Evolutionary conservation across 2,888 invertebrate species (phyloP).

Genomic region (Polyommatus icarus): DNA sequence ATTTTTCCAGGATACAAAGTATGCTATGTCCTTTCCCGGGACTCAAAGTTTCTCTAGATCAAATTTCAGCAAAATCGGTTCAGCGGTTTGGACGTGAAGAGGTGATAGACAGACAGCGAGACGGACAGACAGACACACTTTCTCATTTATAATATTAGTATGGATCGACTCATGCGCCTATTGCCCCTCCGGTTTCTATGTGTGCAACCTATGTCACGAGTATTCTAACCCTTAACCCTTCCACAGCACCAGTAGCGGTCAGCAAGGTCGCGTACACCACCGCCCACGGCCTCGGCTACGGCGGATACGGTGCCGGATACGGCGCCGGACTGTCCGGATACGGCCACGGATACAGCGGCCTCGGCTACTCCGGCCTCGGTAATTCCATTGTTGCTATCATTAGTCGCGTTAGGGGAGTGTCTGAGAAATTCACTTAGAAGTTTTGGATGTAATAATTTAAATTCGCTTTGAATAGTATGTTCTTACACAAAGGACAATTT

Average conservation of each 20-base stretch:
- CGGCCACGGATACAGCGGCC: constrained; percentile 43
- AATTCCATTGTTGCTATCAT: constrained; percentile 22
- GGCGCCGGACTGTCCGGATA: constrained; percentile 44
- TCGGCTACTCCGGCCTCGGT: constrained; percentile 40
- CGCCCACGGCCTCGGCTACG: constrained; percentile 39
- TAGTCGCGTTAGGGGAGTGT: background rate
- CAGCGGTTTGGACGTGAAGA: too few species aligned
- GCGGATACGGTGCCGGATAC: constrained; percentile 47
- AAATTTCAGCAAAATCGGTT: too few species aligned
- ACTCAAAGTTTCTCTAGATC: too few species aligned
- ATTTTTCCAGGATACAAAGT: too few species aligned
- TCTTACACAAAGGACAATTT: background rate
- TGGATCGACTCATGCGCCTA: too few species aligned
- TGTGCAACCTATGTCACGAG: too few species aligned
- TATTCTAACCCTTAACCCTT: constrained; percentile 6
- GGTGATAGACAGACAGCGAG: too few species aligned
- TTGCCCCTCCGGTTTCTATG: too few species aligned
- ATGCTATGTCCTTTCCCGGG: too few species aligned
- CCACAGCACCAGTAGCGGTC: constrained; percentile 42
- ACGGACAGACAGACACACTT: too few species aligned
- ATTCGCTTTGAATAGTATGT: background rate
- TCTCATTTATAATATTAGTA: too few species aligned
- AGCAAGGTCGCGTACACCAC: constrained; percentile 47
- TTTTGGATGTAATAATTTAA: background rate
- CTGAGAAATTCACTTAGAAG: background rate